These are phyloP conservation scores for Pseudomyrmex pallidus DNA, from an alignment of 1,140 invertebrate species.

Conservation along the genomic window DNA sequence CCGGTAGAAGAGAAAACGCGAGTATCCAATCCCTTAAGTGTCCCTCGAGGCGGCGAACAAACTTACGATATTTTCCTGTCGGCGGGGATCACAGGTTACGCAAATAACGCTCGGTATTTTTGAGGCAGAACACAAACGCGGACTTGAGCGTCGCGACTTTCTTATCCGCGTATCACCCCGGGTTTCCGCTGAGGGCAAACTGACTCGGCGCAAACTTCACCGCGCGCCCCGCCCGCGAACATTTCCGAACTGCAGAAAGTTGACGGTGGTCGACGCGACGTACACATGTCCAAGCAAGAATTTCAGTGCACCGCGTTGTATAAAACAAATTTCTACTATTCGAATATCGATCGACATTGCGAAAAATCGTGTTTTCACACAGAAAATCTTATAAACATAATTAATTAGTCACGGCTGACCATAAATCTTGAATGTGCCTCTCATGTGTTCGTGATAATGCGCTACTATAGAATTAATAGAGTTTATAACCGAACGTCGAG, in stretches of 20 bases:
- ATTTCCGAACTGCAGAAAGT: neutral
- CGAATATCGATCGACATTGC: neutral
- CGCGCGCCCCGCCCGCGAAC: neutral
- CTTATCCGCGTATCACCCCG: constrained; percentile 43
- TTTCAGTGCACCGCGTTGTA: neutral
- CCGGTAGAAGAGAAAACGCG: constrained; percentile 22
- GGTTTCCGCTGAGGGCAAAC: constrained; percentile 19
- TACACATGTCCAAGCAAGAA: constrained; percentile 1
- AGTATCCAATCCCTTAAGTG: constrained; percentile 39
- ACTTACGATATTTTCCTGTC: constrained; percentile 67
- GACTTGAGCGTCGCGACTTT: constrained; percentile 21
- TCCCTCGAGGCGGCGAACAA: constrained; percentile 58
- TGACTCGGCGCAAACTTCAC: constrained; percentile 19
- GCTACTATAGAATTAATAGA: constrained; percentile 51
- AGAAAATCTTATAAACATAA: constrained; percentile 16
- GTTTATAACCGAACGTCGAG: constrained; percentile 48
- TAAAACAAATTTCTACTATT: neutral
- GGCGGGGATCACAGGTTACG: constrained; percentile 52
- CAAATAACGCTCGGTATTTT: constrained; percentile 66
- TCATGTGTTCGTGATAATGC: constrained; percentile 57
- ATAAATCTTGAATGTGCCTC: constrained; percentile 42
- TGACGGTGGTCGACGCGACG: neutral
- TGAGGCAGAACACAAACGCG: constrained; percentile 24
- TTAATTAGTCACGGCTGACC: constrained; percentile 29
- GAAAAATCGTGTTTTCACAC: neutral